These are phyloP conservation scores for Aix galericulata DNA, from an alignment of 2,113 vertebrate species.

Conservation along the genomic window DNA sequence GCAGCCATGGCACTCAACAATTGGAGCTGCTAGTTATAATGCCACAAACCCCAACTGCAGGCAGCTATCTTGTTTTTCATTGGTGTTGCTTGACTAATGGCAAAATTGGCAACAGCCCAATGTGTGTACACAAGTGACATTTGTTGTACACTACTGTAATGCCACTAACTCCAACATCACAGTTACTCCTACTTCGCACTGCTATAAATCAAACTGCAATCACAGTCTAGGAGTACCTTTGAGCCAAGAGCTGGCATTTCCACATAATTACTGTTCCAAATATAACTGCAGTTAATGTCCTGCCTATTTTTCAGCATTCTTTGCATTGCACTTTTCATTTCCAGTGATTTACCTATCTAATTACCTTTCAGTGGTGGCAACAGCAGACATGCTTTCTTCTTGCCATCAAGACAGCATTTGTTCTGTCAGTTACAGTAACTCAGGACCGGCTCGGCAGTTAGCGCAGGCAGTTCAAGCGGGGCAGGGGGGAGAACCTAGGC, in stretches of 20 bases:
- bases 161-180: neutral
- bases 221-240: neutral
- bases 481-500: too few species aligned
- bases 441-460: too few species aligned
- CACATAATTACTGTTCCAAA: neutral
- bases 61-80: neutral
- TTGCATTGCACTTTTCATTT: constrained; percentile 8
- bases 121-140: rapidly evolving
- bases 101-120: neutral
- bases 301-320: constrained; percentile 16
- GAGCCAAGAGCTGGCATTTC: neutral
- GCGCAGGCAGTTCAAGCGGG: too few species aligned
- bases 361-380: constrained; percentile 10
- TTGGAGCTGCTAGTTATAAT: neutral
- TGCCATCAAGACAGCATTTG: neutral
- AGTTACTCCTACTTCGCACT: neutral
- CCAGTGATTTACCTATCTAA: neutral
- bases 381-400: neutral
- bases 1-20: neutral
- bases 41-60: neutral
- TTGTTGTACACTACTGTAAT: neutral
- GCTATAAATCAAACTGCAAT: constrained; percentile 17
- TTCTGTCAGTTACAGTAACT: neutral
- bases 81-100: neutral
- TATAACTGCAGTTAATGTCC: neutral